Percentiles rank a stretch among this genome's conserved stretches.
Evolutionary conservation across 2,113 vertebrate genomes (phyloP).

Genomic region (Lamprotornis superbus): DNA sequence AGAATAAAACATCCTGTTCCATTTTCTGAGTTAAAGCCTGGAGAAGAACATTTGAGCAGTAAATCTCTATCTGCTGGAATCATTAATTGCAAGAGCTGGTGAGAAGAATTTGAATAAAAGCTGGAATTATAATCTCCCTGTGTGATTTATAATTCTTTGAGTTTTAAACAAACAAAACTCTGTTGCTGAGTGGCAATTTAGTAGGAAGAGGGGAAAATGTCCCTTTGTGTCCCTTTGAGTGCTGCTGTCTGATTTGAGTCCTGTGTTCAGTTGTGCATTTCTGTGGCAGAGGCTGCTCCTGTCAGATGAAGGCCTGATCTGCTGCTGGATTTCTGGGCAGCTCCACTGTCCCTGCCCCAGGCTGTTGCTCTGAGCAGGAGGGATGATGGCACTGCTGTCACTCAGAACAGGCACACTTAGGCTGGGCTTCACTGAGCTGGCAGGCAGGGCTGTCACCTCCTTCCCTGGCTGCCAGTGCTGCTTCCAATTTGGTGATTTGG

Average conservation of each 20-base stretch:
- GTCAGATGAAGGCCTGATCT: not conserved
- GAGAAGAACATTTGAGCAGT: not conserved
- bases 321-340: not conserved
- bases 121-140: not conserved
- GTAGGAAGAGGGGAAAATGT: not conserved
- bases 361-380: not conserved
- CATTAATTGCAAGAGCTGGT: not conserved
- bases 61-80: not conserved
- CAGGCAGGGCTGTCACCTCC: not conserved
- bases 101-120: not conserved
- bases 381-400: not conserved
- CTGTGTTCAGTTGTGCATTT: not conserved
- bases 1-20: not conserved
- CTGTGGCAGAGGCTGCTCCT: not conserved
- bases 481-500: not conserved
- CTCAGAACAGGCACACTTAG: not conserved
- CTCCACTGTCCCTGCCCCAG: not conserved
- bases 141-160: not conserved
- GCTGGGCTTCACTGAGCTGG: not conserved
- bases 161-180: not conserved
- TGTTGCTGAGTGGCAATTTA: not conserved
- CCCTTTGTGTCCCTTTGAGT: not conserved
- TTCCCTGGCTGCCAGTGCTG: not conserved
- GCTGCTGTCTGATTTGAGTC: not conserved
- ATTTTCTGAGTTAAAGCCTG: not conserved